Evolutionary conservation across 2,797 vertebrate species (phyloP).

Genomic region (Babyrousa celebensis): DNA sequence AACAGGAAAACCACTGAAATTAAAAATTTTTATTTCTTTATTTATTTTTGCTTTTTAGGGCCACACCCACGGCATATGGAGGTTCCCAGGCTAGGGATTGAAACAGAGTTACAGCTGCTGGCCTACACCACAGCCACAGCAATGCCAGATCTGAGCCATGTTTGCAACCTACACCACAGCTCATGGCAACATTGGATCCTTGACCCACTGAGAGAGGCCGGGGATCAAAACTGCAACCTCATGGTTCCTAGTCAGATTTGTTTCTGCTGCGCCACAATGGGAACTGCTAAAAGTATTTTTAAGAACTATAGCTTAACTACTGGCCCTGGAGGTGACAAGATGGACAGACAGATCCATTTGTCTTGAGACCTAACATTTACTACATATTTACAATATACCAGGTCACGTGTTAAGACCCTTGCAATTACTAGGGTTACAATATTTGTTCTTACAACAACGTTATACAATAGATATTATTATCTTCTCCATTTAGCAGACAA

Average conservation of each 20-base stretch:
- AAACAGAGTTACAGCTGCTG: too few species aligned
- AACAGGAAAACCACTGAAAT: slow-evolving; percentile 50
- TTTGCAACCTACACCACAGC: too few species aligned
- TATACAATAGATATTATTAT: slow-evolving; percentile 47
- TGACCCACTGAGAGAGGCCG: too few species aligned
- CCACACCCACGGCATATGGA: too few species aligned
- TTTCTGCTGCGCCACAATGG: too few species aligned
- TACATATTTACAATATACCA: background rate
- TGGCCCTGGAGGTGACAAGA: background rate
- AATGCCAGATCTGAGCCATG: too few species aligned
- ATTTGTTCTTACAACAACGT: slow-evolving; percentile 40
- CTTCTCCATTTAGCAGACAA: slow-evolving; percentile 56
- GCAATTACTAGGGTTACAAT: background rate
- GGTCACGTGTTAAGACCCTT: slow-evolving; percentile 22
- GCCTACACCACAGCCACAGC: too few species aligned
- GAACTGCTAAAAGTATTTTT: background rate
- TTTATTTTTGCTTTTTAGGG: too few species aligned
- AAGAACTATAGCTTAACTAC: background rate
- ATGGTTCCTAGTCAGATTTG: too few species aligned
- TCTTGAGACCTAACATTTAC: slow-evolving; percentile 7
- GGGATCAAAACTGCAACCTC: too few species aligned
- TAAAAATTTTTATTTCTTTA: background rate
- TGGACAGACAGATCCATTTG: background rate
- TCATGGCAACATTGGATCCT: too few species aligned
- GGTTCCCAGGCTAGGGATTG: too few species aligned